Base-by-base conservation (phyloP, 2,888 invertebrate species). In the Meiosimyza platycephala region DNA sequence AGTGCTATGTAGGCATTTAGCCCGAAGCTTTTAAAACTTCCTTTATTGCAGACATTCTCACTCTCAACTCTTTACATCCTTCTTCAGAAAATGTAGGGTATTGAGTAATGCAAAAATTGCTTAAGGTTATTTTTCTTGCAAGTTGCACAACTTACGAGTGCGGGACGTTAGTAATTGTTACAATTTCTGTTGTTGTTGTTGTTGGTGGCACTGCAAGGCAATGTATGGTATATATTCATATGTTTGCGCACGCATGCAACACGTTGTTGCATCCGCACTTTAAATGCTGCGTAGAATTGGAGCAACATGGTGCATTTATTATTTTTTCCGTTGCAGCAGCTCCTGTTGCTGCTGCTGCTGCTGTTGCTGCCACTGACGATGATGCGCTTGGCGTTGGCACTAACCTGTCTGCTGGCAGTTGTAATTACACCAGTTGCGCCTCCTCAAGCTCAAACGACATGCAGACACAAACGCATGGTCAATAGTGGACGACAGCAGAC, bases 391-490 rank as follows among this genome's bases (percentile, higher is more conserved):
- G 75, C 76, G 76, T 68, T 72, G 75, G 67, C 73, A 75, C 72
- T 74, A 73, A 60, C 79, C 79, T 82, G 83, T 82, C 84, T 80
- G 82, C 79, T 82, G 83, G 84, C 84, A 79, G 82, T 83, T 82
- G 83, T 83, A 84, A 84, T 84, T 84, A 84, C 80, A 78, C 81
- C 82, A 79, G 81, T 82, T 83, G 80, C 82, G 82, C 82, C 81
- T 82, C 80, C 82, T 79, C 81, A 80, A 81, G 80, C 80, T 40
- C 40, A 80, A 57, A 40, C 40, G 47, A 18, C 40, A 16, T n/a
- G 59, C 50, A 33, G 18, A 16, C 48, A 13, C 33, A 22, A 22
- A 65, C 16, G 13, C 65, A 16, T 65, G 22, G 55, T 15, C 50
- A 18, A 33, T 40, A 40, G 40, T 2, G 47, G 47, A 48, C 47